Evolutionary conservation across 2,797 vertebrate genomes (phyloP).

Genomic region (Oreochromis grahami): DNA sequence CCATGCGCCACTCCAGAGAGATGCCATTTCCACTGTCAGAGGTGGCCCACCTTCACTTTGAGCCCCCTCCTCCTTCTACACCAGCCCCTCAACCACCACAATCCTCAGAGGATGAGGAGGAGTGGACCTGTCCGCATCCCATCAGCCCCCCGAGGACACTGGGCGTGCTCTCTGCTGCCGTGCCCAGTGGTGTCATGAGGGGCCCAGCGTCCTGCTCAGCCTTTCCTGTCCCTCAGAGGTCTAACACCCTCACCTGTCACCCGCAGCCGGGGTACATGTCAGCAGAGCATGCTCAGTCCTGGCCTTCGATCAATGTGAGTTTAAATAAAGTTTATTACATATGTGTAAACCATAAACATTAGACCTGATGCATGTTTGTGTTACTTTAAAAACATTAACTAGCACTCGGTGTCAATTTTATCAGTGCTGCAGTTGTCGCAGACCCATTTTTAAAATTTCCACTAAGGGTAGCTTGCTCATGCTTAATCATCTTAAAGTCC

Average conservation of each 20-base stretch:
- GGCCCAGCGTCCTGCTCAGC: constrained; percentile 91
- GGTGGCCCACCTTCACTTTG: constrained; percentile 87
- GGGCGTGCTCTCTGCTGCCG: constrained; percentile 64
- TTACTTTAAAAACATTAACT: not conserved
- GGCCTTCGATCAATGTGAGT: constrained; percentile 97
- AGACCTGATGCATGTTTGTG: not conserved
- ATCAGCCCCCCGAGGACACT: constrained; percentile 82
- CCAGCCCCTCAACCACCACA: constrained; percentile 76
- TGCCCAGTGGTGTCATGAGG: constrained; percentile 80
- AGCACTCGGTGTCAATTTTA: not conserved
- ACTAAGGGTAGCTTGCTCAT: not conserved
- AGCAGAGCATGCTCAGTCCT: constrained; percentile 95
- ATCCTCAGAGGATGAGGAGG: constrained; percentile 93
- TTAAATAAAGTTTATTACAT: not conserved
- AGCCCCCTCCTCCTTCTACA: constrained; percentile 79
- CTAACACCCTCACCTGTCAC: constrained; percentile 79
- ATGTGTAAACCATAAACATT: not conserved
- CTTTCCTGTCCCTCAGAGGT: constrained; percentile 84
- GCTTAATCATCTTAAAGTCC: not conserved
- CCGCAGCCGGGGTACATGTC: constrained; percentile 83
- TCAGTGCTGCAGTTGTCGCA: not conserved
- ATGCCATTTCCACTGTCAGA: constrained; percentile 81
- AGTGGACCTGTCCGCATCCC: constrained; percentile 89
- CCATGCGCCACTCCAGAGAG: constrained; percentile 76
- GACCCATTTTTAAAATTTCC: not conserved